Conservation (phyloP, 2,113 vertebrate genomes). For the Coptodon rendalli region DNA sequence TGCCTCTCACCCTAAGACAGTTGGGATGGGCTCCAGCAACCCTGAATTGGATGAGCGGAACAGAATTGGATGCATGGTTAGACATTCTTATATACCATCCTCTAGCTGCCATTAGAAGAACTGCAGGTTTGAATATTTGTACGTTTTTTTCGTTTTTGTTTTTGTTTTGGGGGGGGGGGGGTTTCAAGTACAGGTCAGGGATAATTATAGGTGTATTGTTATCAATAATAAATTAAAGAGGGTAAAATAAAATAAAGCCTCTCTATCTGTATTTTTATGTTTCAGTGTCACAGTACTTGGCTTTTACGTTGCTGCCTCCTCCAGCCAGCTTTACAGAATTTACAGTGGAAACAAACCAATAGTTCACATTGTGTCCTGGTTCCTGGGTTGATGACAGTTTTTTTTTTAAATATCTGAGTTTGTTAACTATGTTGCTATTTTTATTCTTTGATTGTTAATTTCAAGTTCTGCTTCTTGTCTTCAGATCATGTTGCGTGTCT, state of each 20-base stretch:
- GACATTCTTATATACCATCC: neutral
- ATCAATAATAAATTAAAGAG: neutral
- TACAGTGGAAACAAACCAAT: neutral
- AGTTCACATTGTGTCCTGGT: neutral
- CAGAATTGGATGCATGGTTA: neutral
- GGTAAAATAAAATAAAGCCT: no score
- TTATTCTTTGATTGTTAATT: neutral
- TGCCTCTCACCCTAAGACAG: neutral
- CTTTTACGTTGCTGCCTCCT: neutral
- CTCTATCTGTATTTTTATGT: neutral
- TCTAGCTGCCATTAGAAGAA: neutral
- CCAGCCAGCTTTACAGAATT: neutral
- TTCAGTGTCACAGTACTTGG: neutral
- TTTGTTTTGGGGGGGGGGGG: no score
- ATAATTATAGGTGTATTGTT: neutral
- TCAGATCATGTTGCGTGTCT: neutral
- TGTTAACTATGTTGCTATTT: neutral
- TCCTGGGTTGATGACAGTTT: neutral
- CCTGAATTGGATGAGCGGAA: neutral
- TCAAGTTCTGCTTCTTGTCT: neutral
- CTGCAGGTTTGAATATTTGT: neutral
- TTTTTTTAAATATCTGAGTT: neutral
- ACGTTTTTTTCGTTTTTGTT: rapidly evolving
- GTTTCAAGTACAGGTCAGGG: neutral
- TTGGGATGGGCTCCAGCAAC: neutral